Evolutionary conservation across 2,797 vertebrate species (phyloP).

Genomic region (Clamator glandarius): DNA sequence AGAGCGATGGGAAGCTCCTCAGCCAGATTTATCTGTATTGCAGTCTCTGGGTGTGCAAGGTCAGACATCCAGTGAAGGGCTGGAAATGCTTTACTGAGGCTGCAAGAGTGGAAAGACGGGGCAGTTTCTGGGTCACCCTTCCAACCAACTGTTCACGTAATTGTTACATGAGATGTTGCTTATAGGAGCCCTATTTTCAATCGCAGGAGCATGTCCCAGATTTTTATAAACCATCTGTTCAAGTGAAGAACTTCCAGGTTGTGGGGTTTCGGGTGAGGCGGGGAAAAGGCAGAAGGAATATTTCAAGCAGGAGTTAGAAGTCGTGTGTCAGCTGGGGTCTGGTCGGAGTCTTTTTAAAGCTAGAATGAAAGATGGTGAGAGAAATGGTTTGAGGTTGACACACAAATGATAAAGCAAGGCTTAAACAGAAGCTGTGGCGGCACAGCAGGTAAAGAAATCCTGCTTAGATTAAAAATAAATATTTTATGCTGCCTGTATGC

Average conservation of each 20-base stretch:
- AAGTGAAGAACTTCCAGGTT: constrained; percentile 59
- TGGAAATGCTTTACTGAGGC: not conserved
- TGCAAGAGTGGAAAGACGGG: not conserved
- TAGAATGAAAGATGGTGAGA: constrained; percentile 18
- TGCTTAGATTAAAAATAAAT: constrained; percentile 73
- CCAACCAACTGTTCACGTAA: constrained; percentile 55
- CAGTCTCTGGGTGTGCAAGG: not conserved
- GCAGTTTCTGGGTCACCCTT: constrained; percentile 59
- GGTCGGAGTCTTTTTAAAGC: constrained; percentile 39
- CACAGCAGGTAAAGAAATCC: constrained; percentile 72
- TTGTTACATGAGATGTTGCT: constrained; percentile 50
- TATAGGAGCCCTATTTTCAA: constrained; percentile 57
- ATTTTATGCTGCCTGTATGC: constrained; percentile 62
- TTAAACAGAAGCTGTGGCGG: constrained; percentile 58
- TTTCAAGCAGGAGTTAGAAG: not conserved
- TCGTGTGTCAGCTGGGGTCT: constrained; percentile 36
- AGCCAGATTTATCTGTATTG: not conserved
- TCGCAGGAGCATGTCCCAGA: constrained; percentile 25
- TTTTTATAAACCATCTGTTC: constrained; percentile 65
- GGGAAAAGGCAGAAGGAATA: constrained; percentile 18
- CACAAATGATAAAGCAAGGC: constrained; percentile 54
- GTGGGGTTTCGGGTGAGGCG: not conserved
- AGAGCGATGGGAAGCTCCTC: not conserved
- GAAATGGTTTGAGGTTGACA: constrained; percentile 37
- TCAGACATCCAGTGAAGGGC: not conserved